These are phyloP conservation scores for Leptarthrus brevirostris DNA, from an alignment of 2,888 invertebrate species.

Conservation along the genomic window DNA sequence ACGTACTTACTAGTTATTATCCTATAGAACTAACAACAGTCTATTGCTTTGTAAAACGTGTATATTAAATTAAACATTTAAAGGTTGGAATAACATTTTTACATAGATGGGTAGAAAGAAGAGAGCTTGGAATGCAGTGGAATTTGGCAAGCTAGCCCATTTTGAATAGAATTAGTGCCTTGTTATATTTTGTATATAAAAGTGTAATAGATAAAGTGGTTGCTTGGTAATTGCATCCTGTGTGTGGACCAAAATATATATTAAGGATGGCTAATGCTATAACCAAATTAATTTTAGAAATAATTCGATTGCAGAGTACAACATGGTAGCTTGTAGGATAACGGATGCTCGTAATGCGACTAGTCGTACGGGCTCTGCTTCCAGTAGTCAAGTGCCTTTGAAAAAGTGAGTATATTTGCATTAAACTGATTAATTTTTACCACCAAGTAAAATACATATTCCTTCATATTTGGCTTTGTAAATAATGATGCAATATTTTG, in stretches of 20 bases:
- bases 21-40: conserved; percentile 33
- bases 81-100: too few relatives aligned
- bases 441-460: too few relatives aligned
- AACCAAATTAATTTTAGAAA: conserved; percentile 71
- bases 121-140: background rate
- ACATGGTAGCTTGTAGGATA: conserved; percentile 97
- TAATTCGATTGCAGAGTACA: conserved; percentile 91
- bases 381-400: conserved; percentile 97
- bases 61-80: background rate
- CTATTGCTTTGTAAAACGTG: conserved; percentile 32
- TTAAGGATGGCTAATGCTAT: conserved; percentile 68
- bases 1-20: conserved; percentile 49
- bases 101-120: background rate
- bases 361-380: conserved; percentile 75
- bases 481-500: conserved; percentile 17
- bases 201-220: conserved; percentile 23
- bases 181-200: conserved; percentile 15
- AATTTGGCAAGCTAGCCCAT: conserved; percentile 3
- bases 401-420: conserved; percentile 84
- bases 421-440: background rate
- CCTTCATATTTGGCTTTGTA: conserved; percentile 17
- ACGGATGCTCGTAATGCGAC: conserved; percentile 91
- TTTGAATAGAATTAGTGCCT: conserved; percentile 20
- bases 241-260: conserved; percentile 55
- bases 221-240: conserved; percentile 54